Evolutionary conservation across 2,888 invertebrate species (phyloP), one percentile per base, ranked within the genome.

Genomic region (Rosalia funebris): DNA sequence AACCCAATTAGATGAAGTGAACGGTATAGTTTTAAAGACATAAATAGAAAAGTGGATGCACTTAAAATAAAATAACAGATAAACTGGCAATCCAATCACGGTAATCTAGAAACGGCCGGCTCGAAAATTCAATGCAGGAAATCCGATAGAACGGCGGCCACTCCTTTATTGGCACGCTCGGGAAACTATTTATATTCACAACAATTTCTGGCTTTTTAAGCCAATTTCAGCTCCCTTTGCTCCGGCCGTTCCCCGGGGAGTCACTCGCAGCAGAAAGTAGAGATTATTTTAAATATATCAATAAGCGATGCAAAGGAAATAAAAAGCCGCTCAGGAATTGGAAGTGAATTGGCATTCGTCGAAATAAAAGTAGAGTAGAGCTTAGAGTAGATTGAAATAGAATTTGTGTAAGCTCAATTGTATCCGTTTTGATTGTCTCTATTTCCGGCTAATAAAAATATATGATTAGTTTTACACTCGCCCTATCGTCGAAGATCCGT

Each of bases 71-170:
- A 69, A 70, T 69, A 66, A 66, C 66, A 68, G 62, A 69, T 68
- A 68, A 56, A 62, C 63, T 60, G 53, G 65, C 71, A 71, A 71
- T 71, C 71, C 69, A 71, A 71, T 71, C 71, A 71, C 63, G 46
- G 71, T 69, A 69, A 71, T 71, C 70, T 69, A 58, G 62, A 67
- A 68, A 71, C 58, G 63, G 65, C 60, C 61, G 63, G 39, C 20
- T 53, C 57, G 62, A 65, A 60, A 62, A 65, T 63, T 62, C 65
- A 61, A 61, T 64, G 62, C 60, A 57, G 61, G 62, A 50, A 50
- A 50, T 50, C 39, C 50, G 37, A 50, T 39, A 39, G 50, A 50
- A 39, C 37, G 20, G 20, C 34, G 63, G 60, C 66, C 69, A 69
- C 69, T 65, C 67, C 69, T 64, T 66, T 64, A 69, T 67, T 67